A percentile compares a stretch with the other conserved stretches of the same genome.
phyloP scores from a whole-genome alignment of 2,113 vertebrate genomes.

The Sula dactylatra region DNA sequence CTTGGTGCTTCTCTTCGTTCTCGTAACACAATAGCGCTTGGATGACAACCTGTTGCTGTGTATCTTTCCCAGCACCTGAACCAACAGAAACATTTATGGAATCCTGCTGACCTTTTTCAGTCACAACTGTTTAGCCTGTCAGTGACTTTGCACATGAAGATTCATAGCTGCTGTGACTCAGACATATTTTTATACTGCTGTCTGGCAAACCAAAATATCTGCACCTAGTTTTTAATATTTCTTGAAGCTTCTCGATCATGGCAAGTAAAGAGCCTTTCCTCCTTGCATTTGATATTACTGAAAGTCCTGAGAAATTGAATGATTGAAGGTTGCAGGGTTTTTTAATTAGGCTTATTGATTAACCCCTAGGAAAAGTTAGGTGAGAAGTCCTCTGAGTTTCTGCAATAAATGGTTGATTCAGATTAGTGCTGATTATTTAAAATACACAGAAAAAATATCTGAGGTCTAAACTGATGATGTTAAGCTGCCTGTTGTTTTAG shows the following conservation, averaged over 20 bases:
- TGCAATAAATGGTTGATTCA: background rate
- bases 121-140: background rate
- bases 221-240: background rate
- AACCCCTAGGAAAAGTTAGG: background rate
- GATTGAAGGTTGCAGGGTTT: background rate
- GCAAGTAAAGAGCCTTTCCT: background rate
- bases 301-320: background rate
- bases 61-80: background rate
- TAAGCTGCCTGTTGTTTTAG: background rate
- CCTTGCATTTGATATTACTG: background rate
- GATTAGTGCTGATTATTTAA: background rate
- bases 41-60: background rate
- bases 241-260: background rate
- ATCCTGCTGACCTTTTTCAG: background rate
- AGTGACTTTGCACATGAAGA: background rate
- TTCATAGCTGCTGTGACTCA: background rate
- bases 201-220: background rate
- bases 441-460: background rate
- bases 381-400: background rate
- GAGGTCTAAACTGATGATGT: background rate
- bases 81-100: background rate
- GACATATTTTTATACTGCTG: background rate
- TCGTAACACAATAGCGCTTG: rapidly evolving
- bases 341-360: background rate
- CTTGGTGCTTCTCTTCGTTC: background rate